A percentile compares a stretch with the other conserved stretches of the same genome.
Evolutionary conservation across 2,888 invertebrate genomes (phyloP).

Genomic region (Archips xylosteana): DNA sequence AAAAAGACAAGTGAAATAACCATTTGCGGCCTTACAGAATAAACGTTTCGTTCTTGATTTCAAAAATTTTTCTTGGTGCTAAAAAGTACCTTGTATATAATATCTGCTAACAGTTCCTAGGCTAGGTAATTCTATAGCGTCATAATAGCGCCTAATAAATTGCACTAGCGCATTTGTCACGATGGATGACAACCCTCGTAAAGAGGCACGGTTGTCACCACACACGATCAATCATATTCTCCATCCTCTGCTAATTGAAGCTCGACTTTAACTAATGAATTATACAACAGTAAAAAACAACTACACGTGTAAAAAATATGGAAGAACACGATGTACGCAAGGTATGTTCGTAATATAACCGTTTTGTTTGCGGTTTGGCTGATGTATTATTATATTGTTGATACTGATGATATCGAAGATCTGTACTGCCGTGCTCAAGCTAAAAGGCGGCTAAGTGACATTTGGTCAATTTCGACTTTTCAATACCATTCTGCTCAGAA

Average conservation of each 20-base stretch:
- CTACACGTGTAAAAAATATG: constrained; percentile 11
- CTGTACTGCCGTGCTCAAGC: no score
- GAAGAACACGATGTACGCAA: neutral
- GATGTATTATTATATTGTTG: constrained; percentile 3
- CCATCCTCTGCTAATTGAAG: constrained; percentile 12
- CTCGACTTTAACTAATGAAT: constrained; percentile 23
- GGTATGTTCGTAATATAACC: constrained; percentile 1
- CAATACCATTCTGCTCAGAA: no score
- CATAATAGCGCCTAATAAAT: neutral
- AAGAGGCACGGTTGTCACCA: constrained; percentile 12
- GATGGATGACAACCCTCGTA: constrained; percentile 14
- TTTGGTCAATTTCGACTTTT: no score
- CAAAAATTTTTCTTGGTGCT: no score
- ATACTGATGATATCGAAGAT: constrained; percentile 5
- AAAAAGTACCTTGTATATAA: no score
- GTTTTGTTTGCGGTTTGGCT: constrained; percentile 20
- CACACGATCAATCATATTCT: constrained; percentile 15
- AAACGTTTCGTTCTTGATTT: no score
- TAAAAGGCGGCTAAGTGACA: no score
- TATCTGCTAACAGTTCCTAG: neutral
- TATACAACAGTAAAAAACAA: constrained; percentile 13
- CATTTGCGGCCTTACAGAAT: no score
- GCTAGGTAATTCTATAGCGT: neutral
- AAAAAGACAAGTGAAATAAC: no score
- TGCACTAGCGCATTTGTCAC: constrained; percentile 2